Percentiles rank a stretch among this genome's conserved stretches.
Evolutionary conservation across 2,888 invertebrate genomes (phyloP).

Genomic region (Archips crataeganus): DNA sequence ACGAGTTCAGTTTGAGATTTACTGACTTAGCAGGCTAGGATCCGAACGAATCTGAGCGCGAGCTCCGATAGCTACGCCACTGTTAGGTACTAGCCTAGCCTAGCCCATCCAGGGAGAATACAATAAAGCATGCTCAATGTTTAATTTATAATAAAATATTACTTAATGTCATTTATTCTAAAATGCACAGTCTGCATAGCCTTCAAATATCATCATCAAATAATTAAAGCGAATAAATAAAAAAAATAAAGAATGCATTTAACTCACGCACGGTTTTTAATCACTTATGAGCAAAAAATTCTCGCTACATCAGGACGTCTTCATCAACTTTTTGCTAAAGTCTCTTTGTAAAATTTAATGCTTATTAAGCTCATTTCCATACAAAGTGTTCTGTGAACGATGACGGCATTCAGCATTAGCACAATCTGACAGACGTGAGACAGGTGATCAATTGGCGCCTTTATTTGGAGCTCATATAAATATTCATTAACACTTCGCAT

Average conservation of each 20-base stretch:
- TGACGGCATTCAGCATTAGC: constrained; percentile 62
- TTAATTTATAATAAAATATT: too few relatives aligned
- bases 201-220: neutral
- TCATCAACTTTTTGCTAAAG: constrained; percentile 56
- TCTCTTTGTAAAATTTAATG: constrained; percentile 61
- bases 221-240: constrained; percentile 12
- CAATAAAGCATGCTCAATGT: constrained; percentile 15
- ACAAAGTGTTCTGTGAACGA: constrained; percentile 76
- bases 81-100: too few relatives aligned
- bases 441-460: constrained; percentile 49
- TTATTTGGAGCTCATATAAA: constrained; percentile 23
- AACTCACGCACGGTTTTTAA: constrained; percentile 27
- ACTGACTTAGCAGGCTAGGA: too few relatives aligned
- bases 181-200: neutral
- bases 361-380: constrained; percentile 74
- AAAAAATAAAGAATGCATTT: neutral
- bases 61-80: too few relatives aligned
- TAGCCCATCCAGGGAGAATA: neutral
- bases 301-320: constrained; percentile 15
- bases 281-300: constrained; percentile 39
- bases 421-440: constrained; percentile 51
- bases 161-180: neutral
- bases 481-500: constrained; percentile 19
- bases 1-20: too few relatives aligned
- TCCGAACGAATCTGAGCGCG: too few relatives aligned